Percentiles rank a stretch among this genome's conserved stretches.
phyloP scores from a whole-genome alignment of 37 sponge, comb jelly and placozoan species.

The Axinella damicornis region DNA sequence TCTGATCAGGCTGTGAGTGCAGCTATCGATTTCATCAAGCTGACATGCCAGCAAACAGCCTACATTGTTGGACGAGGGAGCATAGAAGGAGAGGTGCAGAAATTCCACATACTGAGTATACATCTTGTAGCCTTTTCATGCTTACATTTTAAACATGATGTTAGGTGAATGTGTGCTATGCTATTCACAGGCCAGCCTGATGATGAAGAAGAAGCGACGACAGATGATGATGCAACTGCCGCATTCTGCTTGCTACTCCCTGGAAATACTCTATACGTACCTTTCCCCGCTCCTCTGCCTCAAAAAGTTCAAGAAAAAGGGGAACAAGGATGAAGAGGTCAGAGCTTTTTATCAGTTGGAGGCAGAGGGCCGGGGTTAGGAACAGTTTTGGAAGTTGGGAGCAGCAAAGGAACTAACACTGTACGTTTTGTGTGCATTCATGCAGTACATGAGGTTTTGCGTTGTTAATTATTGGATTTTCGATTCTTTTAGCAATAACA shows the following conservation, averaged over 20 bases:
- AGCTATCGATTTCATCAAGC: background rate
- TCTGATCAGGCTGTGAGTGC: constrained; percentile 7
- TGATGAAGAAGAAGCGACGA: no score
- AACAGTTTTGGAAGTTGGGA: background rate
- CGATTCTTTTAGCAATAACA: no score
- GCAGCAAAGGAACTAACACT: background rate
- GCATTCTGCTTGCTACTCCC: background rate
- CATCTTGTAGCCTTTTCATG: no score
- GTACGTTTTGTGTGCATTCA: no score
- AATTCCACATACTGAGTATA: no score
- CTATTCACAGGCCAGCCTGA: no score
- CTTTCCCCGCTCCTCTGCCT: background rate
- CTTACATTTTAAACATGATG: no score
- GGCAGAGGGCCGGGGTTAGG: constrained; percentile 25
- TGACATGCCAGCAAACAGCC: constrained; percentile 19
- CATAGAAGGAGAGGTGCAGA: background rate
- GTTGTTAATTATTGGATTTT: no score
- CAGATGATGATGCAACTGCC: background rate
- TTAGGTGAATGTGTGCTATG: no score
- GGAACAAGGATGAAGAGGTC: constrained; percentile 16
- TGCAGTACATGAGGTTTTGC: no score
- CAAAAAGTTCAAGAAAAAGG: constrained; percentile 17
- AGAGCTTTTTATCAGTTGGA: constrained; percentile 14
- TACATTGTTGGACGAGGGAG: constrained; percentile 11
- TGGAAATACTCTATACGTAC: constrained; percentile 2